A percentile compares a stretch with the other conserved stretches of the same genome.
phyloP scores from a whole-genome alignment of 2,888 invertebrate genomes.

The Furcula furcula region DNA sequence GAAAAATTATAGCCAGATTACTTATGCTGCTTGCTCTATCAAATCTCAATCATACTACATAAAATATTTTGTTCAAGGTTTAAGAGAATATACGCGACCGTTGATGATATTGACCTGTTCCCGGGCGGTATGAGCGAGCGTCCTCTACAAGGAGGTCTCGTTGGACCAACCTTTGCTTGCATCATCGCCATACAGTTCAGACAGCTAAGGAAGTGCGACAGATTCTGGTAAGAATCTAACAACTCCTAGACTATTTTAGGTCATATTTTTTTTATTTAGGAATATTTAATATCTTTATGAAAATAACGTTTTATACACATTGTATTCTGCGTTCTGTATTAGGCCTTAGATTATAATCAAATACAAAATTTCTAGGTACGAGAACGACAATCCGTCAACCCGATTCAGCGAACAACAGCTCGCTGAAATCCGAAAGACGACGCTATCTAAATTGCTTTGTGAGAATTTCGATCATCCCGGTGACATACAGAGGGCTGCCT shows the following conservation, averaged over 20 bases:
- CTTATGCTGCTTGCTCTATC: no score
- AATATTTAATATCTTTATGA: no score
- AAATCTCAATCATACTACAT: background rate
- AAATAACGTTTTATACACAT: no score
- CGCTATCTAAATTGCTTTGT: slow-evolving; percentile 92
- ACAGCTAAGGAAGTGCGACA: slow-evolving; percentile 94
- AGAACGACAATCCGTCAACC: slow-evolving; percentile 89
- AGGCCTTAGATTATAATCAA: no score
- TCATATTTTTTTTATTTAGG: no score
- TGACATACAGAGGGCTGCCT: slow-evolving; percentile 93
- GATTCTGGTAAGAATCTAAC: slow-evolving; percentile 93
- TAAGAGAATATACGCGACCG: slow-evolving; percentile 91
- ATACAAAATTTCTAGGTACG: slow-evolving; percentile 88
- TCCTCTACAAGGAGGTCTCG: slow-evolving; percentile 93
- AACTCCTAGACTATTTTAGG: no score
- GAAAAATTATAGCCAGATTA: no score
- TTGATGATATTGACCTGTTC: slow-evolving; percentile 98
- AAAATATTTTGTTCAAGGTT: slow-evolving; percentile 61
- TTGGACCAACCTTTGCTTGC: slow-evolving; percentile 97
- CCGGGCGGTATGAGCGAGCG: slow-evolving; percentile 96
- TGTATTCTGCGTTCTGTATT: no score
- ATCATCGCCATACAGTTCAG: slow-evolving; percentile 97
- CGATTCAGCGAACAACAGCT: slow-evolving; percentile 93
- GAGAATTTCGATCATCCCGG: slow-evolving; percentile 93
- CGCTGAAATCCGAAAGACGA: slow-evolving; percentile 92